A percentile compares a stretch with the other conserved stretches of the same genome.
These are phyloP conservation scores for Belonocnema kinseyi DNA, from an alignment of 1,140 invertebrate genomes.

Conservation along the genomic window DNA sequence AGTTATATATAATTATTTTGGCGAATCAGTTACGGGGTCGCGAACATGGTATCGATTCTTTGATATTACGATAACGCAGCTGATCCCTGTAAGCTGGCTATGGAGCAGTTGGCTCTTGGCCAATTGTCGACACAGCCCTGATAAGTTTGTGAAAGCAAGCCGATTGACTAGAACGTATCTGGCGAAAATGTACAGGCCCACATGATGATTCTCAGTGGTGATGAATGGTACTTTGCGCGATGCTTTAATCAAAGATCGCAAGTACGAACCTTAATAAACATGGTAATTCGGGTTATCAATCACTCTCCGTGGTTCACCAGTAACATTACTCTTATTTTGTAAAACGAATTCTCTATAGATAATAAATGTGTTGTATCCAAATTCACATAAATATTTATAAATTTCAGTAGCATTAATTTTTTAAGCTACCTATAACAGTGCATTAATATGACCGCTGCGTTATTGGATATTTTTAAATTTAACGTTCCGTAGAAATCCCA, in stretches of 20 bases:
- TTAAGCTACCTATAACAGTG: too few relatives aligned
- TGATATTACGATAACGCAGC: slow-evolving; percentile 51
- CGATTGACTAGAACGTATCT: slow-evolving; percentile 34
- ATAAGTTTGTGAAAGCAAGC: slow-evolving; percentile 33
- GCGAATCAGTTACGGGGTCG: too few relatives aligned
- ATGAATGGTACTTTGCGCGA: slow-evolving; percentile 16
- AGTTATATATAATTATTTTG: too few relatives aligned
- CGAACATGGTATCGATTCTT: slow-evolving; percentile 43
- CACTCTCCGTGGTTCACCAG: neutral
- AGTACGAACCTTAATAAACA: slow-evolving; percentile 8
- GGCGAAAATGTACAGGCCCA: slow-evolving; percentile 9
- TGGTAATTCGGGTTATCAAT: slow-evolving; percentile 18
- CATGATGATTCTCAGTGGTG: slow-evolving; percentile 19
- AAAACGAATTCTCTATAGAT: neutral
- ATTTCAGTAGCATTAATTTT: too few relatives aligned
- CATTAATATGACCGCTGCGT: neutral
- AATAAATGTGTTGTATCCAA: neutral
- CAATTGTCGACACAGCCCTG: slow-evolving; percentile 47
- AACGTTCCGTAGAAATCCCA: neutral
- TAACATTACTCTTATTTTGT: neutral
- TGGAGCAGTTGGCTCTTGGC: slow-evolving; percentile 57
- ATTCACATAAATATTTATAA: too few relatives aligned
- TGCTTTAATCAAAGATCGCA: slow-evolving; percentile 22
- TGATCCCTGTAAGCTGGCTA: slow-evolving; percentile 41
- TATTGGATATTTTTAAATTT: slow-evolving; percentile 33